These are phyloP conservation scores for Poeciliopsis prolifica DNA, from an alignment of 2,113 vertebrate species.

Conservation along the genomic window DNA sequence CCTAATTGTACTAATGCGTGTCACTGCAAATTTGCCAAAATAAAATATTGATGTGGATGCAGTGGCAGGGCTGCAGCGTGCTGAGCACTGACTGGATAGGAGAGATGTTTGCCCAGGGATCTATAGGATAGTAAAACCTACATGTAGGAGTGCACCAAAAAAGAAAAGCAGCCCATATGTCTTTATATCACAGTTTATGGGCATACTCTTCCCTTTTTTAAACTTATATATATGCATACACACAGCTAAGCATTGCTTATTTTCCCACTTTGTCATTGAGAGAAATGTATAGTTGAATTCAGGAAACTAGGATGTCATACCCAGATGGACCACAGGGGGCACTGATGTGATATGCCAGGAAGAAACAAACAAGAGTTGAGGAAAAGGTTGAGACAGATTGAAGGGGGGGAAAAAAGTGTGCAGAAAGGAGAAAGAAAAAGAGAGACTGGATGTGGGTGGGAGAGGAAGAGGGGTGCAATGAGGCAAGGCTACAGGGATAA, in stretches of 20 bases:
- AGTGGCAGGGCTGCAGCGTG: conserved; percentile 52
- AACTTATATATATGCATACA: not conserved
- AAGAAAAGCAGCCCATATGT: conserved; percentile 15
- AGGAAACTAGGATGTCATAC: conserved; percentile 45
- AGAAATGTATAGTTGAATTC: not conserved
- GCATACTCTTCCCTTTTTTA: not conserved
- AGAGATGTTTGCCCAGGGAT: conserved; percentile 71
- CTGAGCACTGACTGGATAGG: conserved; percentile 60
- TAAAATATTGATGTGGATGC: conserved; percentile 77
- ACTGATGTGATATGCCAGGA: conserved; percentile 78
- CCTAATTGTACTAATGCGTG: conserved; percentile 78
- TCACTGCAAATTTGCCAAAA: conserved; percentile 77
- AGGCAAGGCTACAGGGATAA: conserved; percentile 76
- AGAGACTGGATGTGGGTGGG: conserved; percentile 21
- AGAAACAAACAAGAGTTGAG: conserved; percentile 32
- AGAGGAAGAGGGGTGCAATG: conserved; percentile 64
- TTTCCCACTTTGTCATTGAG: conserved; percentile 16
- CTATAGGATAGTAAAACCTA: conserved; percentile 69
- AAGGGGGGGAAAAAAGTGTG: conserved; percentile 19
- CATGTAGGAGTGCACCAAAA: conserved; percentile 51
- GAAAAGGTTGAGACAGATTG: conserved; percentile 28
- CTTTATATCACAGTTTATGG: conserved; percentile 7
- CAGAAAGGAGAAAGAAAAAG: conserved; percentile 13
- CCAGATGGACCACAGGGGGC: conserved; percentile 80
- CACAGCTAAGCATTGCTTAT: not conserved